A percentile compares a stretch with the other conserved stretches of the same genome.
phyloP scores from a whole-genome alignment of 2,888 invertebrate species.

The Nycteola revayana region DNA sequence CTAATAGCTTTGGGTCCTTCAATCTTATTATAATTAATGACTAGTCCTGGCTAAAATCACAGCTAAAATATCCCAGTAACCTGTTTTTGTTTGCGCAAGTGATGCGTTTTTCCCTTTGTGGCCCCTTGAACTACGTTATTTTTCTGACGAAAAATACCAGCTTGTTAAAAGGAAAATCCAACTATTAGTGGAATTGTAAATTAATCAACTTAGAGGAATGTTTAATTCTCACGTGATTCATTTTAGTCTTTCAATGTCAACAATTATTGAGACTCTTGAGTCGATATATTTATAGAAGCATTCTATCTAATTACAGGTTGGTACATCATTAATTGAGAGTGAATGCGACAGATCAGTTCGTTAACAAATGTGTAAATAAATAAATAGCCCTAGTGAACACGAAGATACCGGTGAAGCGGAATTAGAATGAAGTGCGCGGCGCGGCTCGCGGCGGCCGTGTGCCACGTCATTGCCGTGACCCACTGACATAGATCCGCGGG shows the following conservation, averaged over 20 bases:
- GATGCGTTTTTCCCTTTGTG: too few species aligned
- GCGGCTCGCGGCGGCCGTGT: slow-evolving; percentile 75
- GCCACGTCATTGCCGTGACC: slow-evolving; percentile 86
- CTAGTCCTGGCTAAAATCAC: too few species aligned
- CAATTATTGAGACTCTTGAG: not conserved
- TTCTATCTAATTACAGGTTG: too few species aligned
- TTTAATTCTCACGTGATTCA: slow-evolving; percentile 55
- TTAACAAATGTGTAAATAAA: slow-evolving; percentile 30
- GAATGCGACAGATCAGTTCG: slow-evolving; percentile 21
- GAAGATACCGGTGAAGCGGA: slow-evolving; percentile 77
- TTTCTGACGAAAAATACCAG: not conserved
- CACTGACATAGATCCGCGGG: slow-evolving; percentile 86
- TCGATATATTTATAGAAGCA: too few species aligned
- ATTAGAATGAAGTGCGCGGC: slow-evolving; percentile 79
- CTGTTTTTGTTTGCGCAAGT: too few species aligned
- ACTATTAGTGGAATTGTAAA: slow-evolving; percentile 33
- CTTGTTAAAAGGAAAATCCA: slow-evolving; percentile 38
- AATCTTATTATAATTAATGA: too few species aligned
- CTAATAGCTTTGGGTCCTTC: too few species aligned
- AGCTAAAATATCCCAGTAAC: too few species aligned
- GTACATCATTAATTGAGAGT: not conserved
- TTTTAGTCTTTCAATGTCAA: slow-evolving; percentile 69
- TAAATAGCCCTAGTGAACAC: slow-evolving; percentile 37
- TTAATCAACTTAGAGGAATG: slow-evolving; percentile 40
- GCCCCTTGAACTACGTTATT: too few species aligned